Conservation (phyloP, 2,888 invertebrate species). For the Apodemia duryi region DNA sequence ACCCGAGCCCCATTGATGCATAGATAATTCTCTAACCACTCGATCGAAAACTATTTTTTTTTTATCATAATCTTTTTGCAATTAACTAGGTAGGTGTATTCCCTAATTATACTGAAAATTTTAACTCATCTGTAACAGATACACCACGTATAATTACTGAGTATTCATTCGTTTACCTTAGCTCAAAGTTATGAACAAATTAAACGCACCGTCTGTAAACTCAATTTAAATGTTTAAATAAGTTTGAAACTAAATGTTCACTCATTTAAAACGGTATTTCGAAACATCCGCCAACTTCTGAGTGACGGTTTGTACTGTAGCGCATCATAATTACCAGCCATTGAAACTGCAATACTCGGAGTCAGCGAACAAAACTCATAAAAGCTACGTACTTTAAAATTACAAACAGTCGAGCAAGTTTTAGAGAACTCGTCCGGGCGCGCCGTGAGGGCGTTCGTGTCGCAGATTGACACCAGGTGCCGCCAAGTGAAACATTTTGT, state of each 20-base stretch:
- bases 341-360: constrained; percentile 36
- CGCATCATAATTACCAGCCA: constrained; percentile 42
- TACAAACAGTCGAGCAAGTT: constrained; percentile 74
- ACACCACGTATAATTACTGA: no score
- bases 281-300: constrained; percentile 3
- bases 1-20: no score
- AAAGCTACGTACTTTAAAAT: constrained; percentile 68
- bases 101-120: no score
- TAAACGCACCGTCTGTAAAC: no score
- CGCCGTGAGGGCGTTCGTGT: not conserved
- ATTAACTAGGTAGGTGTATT: no score
- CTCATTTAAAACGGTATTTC: constrained; percentile 5
- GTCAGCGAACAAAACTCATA: constrained; percentile 61
- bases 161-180: no score
- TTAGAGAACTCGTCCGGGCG: constrained; percentile 62
- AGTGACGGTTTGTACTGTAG: constrained; percentile 25
- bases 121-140: no score
- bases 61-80: no score
- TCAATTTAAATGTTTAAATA: not conserved
- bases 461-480: constrained; percentile 1
- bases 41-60: no score
- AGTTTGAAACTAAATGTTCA: not conserved
- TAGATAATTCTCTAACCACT: no score
- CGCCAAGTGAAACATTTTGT: constrained; percentile 3
- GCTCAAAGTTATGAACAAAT: no score